Conservation (phyloP, 2,888 invertebrate species). For the Leptinotarsa peninsularis region DNA sequence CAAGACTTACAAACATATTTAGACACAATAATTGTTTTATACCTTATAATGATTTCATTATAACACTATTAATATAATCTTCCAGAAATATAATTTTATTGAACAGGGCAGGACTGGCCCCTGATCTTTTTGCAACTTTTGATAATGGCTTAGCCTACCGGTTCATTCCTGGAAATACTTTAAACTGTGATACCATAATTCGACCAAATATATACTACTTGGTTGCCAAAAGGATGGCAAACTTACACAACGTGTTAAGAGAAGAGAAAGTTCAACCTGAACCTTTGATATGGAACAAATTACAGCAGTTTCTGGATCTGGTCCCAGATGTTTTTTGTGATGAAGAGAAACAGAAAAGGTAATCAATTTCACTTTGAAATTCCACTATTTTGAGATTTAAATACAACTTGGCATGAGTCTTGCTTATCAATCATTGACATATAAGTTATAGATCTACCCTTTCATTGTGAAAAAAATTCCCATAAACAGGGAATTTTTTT, state of each 20-base stretch:
- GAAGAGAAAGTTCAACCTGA: conserved; percentile 60
- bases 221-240: conserved; percentile 86
- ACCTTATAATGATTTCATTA: neutral
- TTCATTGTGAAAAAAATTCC: too few relatives aligned
- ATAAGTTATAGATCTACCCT: too few relatives aligned
- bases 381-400: neutral
- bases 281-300: conserved; percentile 83
- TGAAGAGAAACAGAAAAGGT: conserved; percentile 39
- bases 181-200: conserved; percentile 75
- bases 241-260: conserved; percentile 77
- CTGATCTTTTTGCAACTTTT: conserved; percentile 90
- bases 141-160: conserved; percentile 94
- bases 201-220: conserved; percentile 77
- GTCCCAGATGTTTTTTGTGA: conserved; percentile 80
- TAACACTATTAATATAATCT: conserved; percentile 27
- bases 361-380: neutral
- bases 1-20: neutral
- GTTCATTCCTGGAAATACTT: conserved; percentile 84
- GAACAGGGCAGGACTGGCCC: conserved; percentile 82
- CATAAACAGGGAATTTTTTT: too few relatives aligned
- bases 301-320: conserved; percentile 78
- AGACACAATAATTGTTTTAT: conserved; percentile 5
- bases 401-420: too few relatives aligned
- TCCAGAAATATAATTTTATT: conserved; percentile 71
- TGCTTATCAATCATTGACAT: too few relatives aligned